phyloP scores from a whole-genome alignment of 2,797 vertebrate species.

The Benthosema pterotum region DNA sequence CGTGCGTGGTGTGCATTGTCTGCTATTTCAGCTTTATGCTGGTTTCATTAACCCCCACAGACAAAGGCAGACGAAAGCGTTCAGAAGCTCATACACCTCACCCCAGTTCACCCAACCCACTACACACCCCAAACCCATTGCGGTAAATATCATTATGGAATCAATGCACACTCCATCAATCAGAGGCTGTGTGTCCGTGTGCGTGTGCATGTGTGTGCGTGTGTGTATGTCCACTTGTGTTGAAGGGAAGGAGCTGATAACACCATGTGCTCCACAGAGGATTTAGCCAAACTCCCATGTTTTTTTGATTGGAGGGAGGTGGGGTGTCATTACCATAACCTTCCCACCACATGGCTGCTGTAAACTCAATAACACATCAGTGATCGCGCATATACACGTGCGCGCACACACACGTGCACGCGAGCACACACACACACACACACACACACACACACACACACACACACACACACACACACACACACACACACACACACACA shows the following conservation, averaged over 20 bases:
- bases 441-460: constrained; percentile 22
- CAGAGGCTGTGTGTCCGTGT: background rate
- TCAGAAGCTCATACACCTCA: constrained; percentile 29
- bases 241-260: constrained; percentile 57
- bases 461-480: constrained; percentile 23
- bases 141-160: constrained; percentile 67
- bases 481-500: constrained; percentile 8
- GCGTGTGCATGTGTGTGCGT: constrained; percentile 9
- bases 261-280: constrained; percentile 48
- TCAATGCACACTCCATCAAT: constrained; percentile 44
- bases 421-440: constrained; percentile 12
- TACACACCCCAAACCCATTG: constrained; percentile 33
- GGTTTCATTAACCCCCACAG: background rate
- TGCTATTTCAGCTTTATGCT: too few species aligned
- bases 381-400: constrained; percentile 38
- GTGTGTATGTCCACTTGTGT: background rate
- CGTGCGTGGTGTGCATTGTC: background rate
- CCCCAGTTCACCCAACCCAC: too few species aligned
- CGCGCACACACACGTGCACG: constrained; percentile 9
- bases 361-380: constrained; percentile 71
- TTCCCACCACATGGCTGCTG: constrained; percentile 62
- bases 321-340: constrained; percentile 62
- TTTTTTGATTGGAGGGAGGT: constrained; percentile 60
- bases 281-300: constrained; percentile 59
- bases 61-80: constrained; percentile 46